Evolutionary conservation across 2,888 invertebrate species (phyloP).

Genomic region (Thelaira solivaga): DNA sequence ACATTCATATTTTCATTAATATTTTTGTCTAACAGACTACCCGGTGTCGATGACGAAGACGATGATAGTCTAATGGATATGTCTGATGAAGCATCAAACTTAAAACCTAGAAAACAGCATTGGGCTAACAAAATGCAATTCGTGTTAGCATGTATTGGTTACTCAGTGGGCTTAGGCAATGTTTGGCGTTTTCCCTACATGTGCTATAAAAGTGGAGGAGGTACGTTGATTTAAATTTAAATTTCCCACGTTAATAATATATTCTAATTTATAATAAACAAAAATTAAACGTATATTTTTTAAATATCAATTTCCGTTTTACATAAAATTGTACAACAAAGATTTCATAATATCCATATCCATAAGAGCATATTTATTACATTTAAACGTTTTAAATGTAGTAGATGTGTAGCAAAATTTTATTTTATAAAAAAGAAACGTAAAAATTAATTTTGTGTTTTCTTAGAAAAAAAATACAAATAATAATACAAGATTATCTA

Average conservation of each 20-base stretch:
- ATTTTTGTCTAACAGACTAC: conserved; percentile 79
- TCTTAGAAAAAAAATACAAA: not conserved
- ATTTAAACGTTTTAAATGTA: conserved; percentile 1
- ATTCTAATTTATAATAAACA: conserved; percentile 12
- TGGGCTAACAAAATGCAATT: conserved; percentile 94
- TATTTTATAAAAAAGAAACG: conserved; percentile 23
- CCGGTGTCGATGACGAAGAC: conserved; percentile 86
- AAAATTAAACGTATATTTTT: conserved; percentile 16
- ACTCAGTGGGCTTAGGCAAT: conserved; percentile 92
- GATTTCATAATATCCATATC: conserved; percentile 20
- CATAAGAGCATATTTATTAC: not conserved
- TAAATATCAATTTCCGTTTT: conserved; percentile 59
- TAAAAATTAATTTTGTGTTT: conserved; percentile 1
- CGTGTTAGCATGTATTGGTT: conserved; percentile 91
- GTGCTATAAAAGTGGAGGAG: conserved; percentile 93
- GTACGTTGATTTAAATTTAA: conserved; percentile 77
- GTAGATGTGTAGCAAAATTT: not conserved
- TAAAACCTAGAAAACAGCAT: conserved; percentile 87
- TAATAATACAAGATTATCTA: conserved; percentile 41
- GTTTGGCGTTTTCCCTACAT: conserved; percentile 96
- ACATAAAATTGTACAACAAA: conserved; percentile 14
- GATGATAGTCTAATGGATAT: conserved; percentile 86
- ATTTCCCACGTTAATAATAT: conserved; percentile 27
- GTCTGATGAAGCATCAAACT: conserved; percentile 83
- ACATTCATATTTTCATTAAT: too few species aligned